These are phyloP conservation scores for Agrilus cyanescens DNA, from an alignment of 2,888 invertebrate species.

Conservation along the genomic window DNA sequence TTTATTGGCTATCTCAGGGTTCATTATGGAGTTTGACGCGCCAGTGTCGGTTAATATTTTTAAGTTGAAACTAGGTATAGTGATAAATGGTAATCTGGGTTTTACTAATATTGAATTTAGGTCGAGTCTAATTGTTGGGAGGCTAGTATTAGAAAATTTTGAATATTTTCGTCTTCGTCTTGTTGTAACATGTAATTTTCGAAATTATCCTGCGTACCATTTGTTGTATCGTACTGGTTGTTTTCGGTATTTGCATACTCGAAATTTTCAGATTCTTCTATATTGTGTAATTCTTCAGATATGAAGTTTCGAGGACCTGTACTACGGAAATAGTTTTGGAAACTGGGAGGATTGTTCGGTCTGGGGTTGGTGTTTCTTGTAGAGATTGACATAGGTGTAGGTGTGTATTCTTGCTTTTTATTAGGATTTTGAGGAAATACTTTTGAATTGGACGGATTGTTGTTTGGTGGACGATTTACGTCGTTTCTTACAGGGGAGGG, in stretches of 20 bases:
- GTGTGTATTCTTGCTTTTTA: conserved; percentile 4
- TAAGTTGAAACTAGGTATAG: no score
- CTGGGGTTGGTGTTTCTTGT: conserved; percentile 3
- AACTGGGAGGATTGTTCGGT: background rate
- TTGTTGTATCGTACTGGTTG: background rate
- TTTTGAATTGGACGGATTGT: background rate
- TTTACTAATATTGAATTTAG: conserved; percentile 7
- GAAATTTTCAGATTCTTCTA: conserved; percentile 2
- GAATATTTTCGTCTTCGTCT: background rate
- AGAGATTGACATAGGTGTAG: conserved; percentile 7
- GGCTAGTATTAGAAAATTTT: conserved; percentile 8
- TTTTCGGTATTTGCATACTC: background rate
- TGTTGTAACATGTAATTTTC: background rate
- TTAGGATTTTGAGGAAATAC: background rate
- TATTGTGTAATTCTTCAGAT: conserved; percentile 8
- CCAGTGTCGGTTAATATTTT: no score
- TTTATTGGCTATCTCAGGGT: no score
- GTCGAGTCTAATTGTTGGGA: conserved; percentile 7
- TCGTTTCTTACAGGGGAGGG: background rate
- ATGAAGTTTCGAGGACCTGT: conserved; percentile 5
- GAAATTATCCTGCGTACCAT: background rate
- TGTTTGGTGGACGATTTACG: no score
- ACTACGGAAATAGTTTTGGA: conserved; percentile 2
- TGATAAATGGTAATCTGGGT: no score
- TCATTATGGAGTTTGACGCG: no score